A percentile compares a stretch with the other conserved stretches of the same genome.
Evolutionary conservation across 1,140 invertebrate species (phyloP).

Genomic region (Heterodera carotae): DNA sequence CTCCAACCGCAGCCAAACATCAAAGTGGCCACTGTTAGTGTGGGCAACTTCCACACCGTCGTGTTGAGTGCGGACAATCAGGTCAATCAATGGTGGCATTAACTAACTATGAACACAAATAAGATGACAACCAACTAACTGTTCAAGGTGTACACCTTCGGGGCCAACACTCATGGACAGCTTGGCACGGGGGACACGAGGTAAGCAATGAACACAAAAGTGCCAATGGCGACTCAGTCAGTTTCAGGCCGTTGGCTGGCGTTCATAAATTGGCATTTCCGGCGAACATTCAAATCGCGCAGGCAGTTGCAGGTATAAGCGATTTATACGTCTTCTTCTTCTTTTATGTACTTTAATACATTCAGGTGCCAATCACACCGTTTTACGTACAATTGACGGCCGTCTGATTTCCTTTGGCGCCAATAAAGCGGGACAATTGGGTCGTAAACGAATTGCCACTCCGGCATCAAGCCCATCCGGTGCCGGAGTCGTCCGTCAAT

Average conservation of each 20-base stretch:
- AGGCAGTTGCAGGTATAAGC: constrained; percentile 73
- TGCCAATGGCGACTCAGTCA: not conserved
- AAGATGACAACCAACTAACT: constrained; percentile 55
- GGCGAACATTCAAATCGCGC: constrained; percentile 69
- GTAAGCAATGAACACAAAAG: too few relatives aligned
- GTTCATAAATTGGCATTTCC: constrained; percentile 73
- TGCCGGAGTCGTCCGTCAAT: constrained; percentile 68
- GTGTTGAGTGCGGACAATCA: constrained; percentile 48
- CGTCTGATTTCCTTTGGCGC: constrained; percentile 90
- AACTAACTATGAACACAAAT: too few relatives aligned
- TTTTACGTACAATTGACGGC: constrained; percentile 82
- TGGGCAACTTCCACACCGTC: constrained; percentile 62
- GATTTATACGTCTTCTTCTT: not conserved
- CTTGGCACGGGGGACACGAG: constrained; percentile 85
- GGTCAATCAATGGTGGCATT: constrained; percentile 21
- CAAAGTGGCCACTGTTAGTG: constrained; percentile 52
- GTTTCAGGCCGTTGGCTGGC: constrained; percentile 38
- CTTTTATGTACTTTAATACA: not conserved
- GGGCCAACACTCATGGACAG: constrained; percentile 89
- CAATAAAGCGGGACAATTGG: constrained; percentile 87
- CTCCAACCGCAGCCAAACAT: constrained; percentile 47
- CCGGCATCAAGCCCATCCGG: not conserved
- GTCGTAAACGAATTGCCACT: constrained; percentile 62
- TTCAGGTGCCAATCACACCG: constrained; percentile 89
- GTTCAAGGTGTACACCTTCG: constrained; percentile 79